These are phyloP conservation scores for Eulacestoma nigropectus DNA, from an alignment of 2,113 vertebrate genomes.

Conservation along the genomic window DNA sequence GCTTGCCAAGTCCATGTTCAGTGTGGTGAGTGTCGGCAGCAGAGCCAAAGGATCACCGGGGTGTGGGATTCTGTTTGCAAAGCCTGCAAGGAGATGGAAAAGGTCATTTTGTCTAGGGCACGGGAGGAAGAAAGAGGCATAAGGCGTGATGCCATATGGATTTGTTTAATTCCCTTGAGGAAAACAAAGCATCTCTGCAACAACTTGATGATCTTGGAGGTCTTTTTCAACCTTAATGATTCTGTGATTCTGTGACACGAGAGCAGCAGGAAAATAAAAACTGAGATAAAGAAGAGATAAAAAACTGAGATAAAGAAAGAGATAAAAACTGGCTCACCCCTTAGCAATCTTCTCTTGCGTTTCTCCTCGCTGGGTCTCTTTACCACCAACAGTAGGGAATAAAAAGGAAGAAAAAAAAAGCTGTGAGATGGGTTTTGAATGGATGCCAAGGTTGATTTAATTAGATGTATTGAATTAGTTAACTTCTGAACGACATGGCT, in stretches of 20 bases:
- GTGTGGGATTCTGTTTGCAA: background rate
- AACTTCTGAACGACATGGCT: constrained; percentile 32
- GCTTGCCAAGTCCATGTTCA: background rate
- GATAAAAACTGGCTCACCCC: background rate
- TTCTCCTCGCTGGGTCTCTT: background rate
- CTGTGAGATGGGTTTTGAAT: constrained; percentile 1
- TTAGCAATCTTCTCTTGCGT: background rate
- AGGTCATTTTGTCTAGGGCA: background rate
- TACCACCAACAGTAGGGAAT: background rate
- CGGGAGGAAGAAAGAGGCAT: background rate
- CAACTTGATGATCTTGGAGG: background rate
- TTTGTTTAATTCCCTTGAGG: background rate
- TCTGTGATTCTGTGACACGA: background rate
- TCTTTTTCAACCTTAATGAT: background rate
- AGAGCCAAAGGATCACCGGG: background rate
- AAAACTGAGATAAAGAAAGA: background rate
- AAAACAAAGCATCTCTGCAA: background rate
- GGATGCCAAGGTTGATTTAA: constrained; percentile 58
- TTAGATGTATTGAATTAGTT: constrained; percentile 60
- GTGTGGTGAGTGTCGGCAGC: background rate
- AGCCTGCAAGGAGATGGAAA: background rate
- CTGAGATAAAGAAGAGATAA: background rate
- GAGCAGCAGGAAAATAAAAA: background rate
- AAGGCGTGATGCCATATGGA: background rate
- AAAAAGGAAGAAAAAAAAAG: background rate